phyloP scores from a whole-genome alignment of 2,888 invertebrate genomes.

The Pardosa pseudoannulata region DNA sequence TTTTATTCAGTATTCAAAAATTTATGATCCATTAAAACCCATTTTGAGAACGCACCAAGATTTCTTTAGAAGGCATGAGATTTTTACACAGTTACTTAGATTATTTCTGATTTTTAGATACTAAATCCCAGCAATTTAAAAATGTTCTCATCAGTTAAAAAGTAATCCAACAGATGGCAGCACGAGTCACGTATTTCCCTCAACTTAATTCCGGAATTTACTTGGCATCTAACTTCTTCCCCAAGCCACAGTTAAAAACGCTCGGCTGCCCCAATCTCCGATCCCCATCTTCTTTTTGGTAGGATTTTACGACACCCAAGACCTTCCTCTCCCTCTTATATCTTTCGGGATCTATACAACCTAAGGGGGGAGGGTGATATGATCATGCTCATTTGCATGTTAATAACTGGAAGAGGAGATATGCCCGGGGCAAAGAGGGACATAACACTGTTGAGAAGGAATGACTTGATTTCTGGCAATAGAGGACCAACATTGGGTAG shows the following conservation, averaged over 20 bases:
- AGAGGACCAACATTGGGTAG: not conserved
- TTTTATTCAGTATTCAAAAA: no score
- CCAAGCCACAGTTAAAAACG: not conserved
- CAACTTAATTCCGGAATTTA: not conserved
- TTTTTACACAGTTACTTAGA: no score
- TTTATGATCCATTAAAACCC: no score
- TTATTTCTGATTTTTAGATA: no score
- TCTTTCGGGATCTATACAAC: conserved; percentile 8
- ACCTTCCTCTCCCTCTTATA: conserved; percentile 3
- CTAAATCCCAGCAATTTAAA: no score
- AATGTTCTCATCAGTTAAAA: no score
- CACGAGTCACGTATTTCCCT: not conserved
- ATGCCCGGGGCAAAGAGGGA: not conserved
- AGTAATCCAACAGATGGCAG: conserved; percentile 20
- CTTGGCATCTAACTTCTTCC: not conserved
- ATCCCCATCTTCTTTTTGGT: conserved; percentile 40
- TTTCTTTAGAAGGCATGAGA: no score
- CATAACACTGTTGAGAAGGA: conserved; percentile 14
- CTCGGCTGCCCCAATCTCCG: conserved; percentile 24
- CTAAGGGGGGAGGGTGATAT: conserved; percentile 20
- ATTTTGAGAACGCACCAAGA: no score
- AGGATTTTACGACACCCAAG: conserved; percentile 53
- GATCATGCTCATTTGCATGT: conserved; percentile 61
- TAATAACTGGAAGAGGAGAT: conserved; percentile 41
- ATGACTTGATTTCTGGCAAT: not conserved